Base-by-base conservation (phyloP, 2,888 invertebrate genomes). In the Callosobruchus maculatus region DNA sequence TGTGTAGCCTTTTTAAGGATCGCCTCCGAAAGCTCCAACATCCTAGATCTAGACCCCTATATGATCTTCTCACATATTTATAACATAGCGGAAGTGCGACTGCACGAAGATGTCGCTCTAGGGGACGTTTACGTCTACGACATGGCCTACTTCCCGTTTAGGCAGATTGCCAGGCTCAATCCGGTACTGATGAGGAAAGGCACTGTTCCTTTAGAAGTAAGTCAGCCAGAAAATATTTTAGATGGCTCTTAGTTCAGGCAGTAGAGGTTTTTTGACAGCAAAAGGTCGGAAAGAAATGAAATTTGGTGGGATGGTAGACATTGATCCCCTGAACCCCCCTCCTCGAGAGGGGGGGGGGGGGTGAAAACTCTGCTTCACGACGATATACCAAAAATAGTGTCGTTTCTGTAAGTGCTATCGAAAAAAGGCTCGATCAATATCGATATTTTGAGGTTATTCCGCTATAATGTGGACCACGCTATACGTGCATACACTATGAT, bases 161-260 rank as follows among this genome's bases (percentile, higher is more conserved):
- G 68, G 5, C 72, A 73, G 21, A 20, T 73, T 9, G 49, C 67
- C 4, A 73, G 72, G 73, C 68, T 74, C 21, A 72, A 72, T 13
- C 76, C 76, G 1, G 21, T 71, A 4, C 2, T 72, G 22, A 49
- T 76, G 67, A 76, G 73, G 66, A 76, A 76, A 71, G 67, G 70
- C n/a, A 2, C 72, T n/a, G n/a, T 69, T 49, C 31, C 74, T 13
- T 22, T 75, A 71, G 76, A 76, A 67, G 76, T 76, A 73, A 71
- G 26, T 74, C 30, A 20, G 3, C 26, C n/a, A 20, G 18, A 70
- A 20, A 66, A 69, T 20, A 4, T 71, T 18, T 22, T 20, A 67
- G 22, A 21, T 22, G 2, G 69, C 20, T 22, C 71, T 67, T 9
- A 21, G 26, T 2, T 7, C 26, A 26, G 26, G 7, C 2, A 26